Conservation (phyloP, 1,140 invertebrate genomes). For the Drosophila obscura region DNA sequence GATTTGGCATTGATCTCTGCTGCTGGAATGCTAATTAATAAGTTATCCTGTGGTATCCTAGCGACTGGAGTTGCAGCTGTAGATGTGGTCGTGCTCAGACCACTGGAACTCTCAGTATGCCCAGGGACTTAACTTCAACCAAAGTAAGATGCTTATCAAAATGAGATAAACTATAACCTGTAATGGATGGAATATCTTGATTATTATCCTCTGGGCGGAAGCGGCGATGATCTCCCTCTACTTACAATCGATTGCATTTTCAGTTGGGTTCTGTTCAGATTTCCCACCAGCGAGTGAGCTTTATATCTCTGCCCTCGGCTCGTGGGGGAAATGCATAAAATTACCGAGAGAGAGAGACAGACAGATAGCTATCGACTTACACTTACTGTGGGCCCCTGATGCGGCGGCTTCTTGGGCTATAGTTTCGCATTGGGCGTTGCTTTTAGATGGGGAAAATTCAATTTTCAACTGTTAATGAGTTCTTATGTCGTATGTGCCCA, state of each 20-base stretch:
- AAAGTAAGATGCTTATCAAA: slow-evolving; percentile 17
- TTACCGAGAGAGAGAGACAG: slow-evolving; percentile 44
- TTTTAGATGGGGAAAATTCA: slow-evolving; percentile 36
- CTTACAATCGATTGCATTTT: slow-evolving; percentile 69
- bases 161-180: slow-evolving; percentile 20
- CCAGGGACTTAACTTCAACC: slow-evolving; percentile 15
- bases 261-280: slow-evolving; percentile 34
- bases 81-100: background rate
- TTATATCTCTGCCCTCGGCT: slow-evolving; percentile 56
- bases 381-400: background rate
- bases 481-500: background rate
- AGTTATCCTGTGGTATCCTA: slow-evolving; percentile 8
- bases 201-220: slow-evolving; percentile 4
- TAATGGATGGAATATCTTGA: background rate
- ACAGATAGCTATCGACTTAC: slow-evolving; percentile 15
- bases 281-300: slow-evolving; percentile 25
- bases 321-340: slow-evolving; percentile 56
- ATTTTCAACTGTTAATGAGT: background rate
- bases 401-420: background rate
- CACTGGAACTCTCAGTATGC: background rate
- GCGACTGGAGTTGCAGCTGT: background rate
- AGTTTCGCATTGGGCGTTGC: slow-evolving; percentile 27
- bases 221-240: slow-evolving; percentile 7
- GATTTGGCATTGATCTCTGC: background rate
- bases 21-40: slow-evolving; percentile 2